Percentiles rank a stretch among this genome's conserved stretches.
phyloP scores from a whole-genome alignment of 2,113 vertebrate genomes.

The Cathartes aura region DNA sequence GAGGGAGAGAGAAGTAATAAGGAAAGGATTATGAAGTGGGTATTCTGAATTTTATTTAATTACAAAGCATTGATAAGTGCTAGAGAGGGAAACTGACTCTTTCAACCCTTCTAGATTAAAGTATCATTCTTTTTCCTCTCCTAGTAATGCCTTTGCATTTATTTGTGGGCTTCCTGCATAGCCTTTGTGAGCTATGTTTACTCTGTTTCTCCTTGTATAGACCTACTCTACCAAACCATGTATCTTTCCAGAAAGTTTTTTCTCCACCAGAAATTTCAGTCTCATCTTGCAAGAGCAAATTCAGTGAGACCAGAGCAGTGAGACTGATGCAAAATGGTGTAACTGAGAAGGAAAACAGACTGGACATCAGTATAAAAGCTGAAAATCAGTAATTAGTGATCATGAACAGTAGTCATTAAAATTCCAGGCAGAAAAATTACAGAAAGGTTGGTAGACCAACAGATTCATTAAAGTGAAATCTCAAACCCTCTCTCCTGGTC shows the following conservation, averaged over 20 bases:
- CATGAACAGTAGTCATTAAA: background rate
- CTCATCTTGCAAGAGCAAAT: background rate
- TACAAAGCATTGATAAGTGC: background rate
- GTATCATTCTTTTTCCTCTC: background rate
- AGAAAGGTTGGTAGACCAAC: background rate
- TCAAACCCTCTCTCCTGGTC: background rate
- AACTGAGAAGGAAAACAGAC: background rate
- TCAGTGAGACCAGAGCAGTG: background rate
- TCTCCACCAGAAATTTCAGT: background rate
- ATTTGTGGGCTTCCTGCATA: background rate
- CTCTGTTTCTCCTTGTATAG: background rate
- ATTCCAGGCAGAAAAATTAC: background rate
- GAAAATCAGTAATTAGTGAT: background rate
- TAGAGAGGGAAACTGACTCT: background rate
- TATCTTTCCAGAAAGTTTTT: background rate
- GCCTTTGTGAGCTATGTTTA: background rate
- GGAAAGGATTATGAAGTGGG: background rate
- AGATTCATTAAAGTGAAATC: background rate
- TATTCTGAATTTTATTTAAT: background rate
- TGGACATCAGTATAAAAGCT: background rate
- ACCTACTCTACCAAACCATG: fast-evolving
- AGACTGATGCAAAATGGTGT: background rate
- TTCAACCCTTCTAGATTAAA: background rate
- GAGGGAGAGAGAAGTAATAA: background rate
- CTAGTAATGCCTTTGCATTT: background rate